Evolutionary conservation across 2,113 vertebrate species (phyloP).

Genomic region (Oriolus oriolus): DNA sequence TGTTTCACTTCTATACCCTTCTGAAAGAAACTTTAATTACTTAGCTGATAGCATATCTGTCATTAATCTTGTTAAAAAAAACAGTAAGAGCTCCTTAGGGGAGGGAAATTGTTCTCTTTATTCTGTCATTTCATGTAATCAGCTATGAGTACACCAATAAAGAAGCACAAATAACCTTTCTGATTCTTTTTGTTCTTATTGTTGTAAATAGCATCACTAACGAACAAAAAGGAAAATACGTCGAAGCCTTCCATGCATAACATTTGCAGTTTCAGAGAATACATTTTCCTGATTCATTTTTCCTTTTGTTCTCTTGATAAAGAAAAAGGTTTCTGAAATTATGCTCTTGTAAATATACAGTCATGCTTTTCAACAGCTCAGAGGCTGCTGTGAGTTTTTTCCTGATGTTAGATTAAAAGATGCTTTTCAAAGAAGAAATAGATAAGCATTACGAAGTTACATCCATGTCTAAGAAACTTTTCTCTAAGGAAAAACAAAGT

Average conservation of each 20-base stretch:
- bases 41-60: conserved; percentile 13
- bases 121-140: conserved; percentile 13
- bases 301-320: conserved; percentile 26
- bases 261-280: neutral
- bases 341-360: neutral
- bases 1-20: neutral
- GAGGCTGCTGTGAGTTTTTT: neutral
- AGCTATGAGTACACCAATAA: neutral
- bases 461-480: neutral
- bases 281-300: neutral
- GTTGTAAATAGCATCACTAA: neutral
- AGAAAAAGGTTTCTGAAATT: conserved; percentile 8
- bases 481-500: neutral
- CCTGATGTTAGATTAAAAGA: conserved; percentile 23
- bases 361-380: conserved; percentile 1
- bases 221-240: conserved; percentile 6
- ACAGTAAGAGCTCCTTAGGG: neutral
- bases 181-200: conserved; percentile 6
- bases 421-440: conserved; percentile 21
- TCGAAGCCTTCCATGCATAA: neutral
- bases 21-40: conserved; percentile 33
- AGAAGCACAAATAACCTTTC: conserved; percentile 11
- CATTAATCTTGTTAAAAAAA: conserved; percentile 21
- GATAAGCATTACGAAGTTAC: neutral
- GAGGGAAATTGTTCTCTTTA: neutral